These are phyloP conservation scores for Polydrusus pterygomalis DNA, from an alignment of 2,888 invertebrate species.

Conservation along the genomic window DNA sequence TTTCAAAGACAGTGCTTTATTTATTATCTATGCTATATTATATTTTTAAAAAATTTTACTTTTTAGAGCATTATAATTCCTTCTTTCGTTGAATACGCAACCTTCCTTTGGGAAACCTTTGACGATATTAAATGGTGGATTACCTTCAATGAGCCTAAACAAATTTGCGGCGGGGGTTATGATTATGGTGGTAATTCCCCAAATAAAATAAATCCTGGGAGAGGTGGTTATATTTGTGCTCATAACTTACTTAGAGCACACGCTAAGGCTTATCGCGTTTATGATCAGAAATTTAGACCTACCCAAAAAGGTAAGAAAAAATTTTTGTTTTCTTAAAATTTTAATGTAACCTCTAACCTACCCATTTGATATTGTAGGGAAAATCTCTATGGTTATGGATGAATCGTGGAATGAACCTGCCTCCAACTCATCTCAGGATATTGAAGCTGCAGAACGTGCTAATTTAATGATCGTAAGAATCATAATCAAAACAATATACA, in stretches of 20 bases:
- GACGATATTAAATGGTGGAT: constrained; percentile 71
- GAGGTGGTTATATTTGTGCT: constrained; percentile 77
- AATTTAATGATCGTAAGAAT: constrained; percentile 74
- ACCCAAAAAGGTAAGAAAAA: constrained; percentile 53
- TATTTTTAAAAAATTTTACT: constrained; percentile 56
- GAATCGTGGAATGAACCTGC: constrained; percentile 79
- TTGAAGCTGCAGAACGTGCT: constrained; percentile 76
- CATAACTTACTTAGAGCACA: constrained; percentile 80
- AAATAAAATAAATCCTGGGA: constrained; percentile 67
- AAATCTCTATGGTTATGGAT: constrained; percentile 74
- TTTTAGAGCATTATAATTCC: constrained; percentile 48
- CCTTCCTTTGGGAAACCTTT: constrained; percentile 66
- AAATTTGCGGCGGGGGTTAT: constrained; percentile 61
- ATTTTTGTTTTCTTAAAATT: not conserved
- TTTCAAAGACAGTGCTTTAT: too few relatives aligned
- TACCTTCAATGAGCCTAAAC: constrained; percentile 74
- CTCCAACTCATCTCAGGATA: constrained; percentile 74
- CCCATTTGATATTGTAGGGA: constrained; percentile 49
- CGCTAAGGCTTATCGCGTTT: constrained; percentile 78
- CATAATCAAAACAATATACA: too few relatives aligned
- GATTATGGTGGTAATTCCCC: constrained; percentile 64
- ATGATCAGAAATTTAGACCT: constrained; percentile 74
- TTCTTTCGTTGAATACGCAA: constrained; percentile 74
- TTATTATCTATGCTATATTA: too few relatives aligned
- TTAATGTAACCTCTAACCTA: not conserved